These are phyloP conservation scores for Loris lydekkerianus DNA, from an alignment of 2,797 vertebrate species.

Conservation along the genomic window DNA sequence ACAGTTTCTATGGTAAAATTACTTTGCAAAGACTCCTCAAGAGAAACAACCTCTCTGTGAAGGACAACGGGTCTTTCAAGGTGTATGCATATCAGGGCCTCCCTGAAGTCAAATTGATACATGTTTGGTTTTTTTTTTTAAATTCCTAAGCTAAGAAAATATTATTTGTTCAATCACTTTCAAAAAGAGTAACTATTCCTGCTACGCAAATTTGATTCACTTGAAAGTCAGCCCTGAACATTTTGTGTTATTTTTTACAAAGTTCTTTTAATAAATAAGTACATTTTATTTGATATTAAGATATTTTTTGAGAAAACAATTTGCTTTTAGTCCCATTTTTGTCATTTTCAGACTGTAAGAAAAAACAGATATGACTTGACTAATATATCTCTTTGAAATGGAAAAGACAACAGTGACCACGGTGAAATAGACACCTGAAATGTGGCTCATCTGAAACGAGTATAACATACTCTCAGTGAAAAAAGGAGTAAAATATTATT, in stretches of 20 bases:
- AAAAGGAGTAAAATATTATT: background rate
- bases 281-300: background rate
- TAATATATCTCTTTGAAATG: background rate
- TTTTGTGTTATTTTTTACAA: background rate
- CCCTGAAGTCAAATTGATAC: constrained; percentile 57
- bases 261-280: background rate
- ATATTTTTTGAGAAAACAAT: background rate
- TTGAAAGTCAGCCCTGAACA: background rate
- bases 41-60: constrained; percentile 56
- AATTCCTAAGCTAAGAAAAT: constrained; percentile 19
- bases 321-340: background rate
- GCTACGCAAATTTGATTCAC: background rate
- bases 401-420: background rate
- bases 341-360: background rate
- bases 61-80: background rate
- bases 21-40: constrained; percentile 34
- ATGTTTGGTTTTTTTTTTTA: background rate
- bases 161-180: background rate
- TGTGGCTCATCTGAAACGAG: background rate
- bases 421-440: background rate
- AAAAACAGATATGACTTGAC: background rate
- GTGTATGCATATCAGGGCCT: background rate
- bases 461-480: background rate
- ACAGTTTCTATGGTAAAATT: constrained; percentile 70
- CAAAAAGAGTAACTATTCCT: background rate